These are phyloP conservation scores for Slavum lentiscoides DNA, from an alignment of 2,888 invertebrate genomes.

Conservation along the genomic window DNA sequence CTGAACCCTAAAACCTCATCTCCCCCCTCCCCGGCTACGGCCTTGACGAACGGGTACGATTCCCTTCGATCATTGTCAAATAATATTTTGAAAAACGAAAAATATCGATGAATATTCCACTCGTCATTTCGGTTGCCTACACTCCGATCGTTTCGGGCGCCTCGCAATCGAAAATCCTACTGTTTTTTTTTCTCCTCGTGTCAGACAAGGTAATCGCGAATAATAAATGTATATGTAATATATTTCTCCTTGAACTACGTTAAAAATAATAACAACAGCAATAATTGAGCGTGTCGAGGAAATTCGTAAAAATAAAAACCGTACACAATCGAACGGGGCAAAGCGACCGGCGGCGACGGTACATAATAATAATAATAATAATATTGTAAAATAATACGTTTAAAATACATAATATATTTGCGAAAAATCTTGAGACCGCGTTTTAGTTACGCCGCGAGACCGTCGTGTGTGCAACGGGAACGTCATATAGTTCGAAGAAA, in stretches of 20 bases:
- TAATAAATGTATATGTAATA: not conserved
- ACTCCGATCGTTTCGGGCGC: not conserved
- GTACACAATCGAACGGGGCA: too few relatives aligned
- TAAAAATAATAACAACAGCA: not conserved
- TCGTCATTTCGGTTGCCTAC: slow-evolving; percentile 25
- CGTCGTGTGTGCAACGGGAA: not conserved
- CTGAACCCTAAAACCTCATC: too few relatives aligned
- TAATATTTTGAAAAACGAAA: too few relatives aligned
- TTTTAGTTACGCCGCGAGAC: slow-evolving; percentile 23
- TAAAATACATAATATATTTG: not conserved
- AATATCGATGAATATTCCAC: too few relatives aligned
- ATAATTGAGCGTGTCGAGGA: too few relatives aligned
- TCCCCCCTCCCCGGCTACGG: too few relatives aligned
- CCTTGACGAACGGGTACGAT: too few relatives aligned
- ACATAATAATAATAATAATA: too few relatives aligned
- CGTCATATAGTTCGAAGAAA: not conserved
- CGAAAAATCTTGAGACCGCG: not conserved
- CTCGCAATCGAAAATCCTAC: not conserved
- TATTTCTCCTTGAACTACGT: not conserved
- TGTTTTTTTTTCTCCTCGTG: not conserved
- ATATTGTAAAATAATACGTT: too few relatives aligned
- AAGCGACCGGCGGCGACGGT: too few relatives aligned
- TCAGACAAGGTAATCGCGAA: slow-evolving; percentile 10
- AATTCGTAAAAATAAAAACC: too few relatives aligned
- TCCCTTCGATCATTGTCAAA: too few relatives aligned